These are phyloP conservation scores for Cydia pomonella DNA, from an alignment of 1,140 invertebrate species.

Conservation along the genomic window DNA sequence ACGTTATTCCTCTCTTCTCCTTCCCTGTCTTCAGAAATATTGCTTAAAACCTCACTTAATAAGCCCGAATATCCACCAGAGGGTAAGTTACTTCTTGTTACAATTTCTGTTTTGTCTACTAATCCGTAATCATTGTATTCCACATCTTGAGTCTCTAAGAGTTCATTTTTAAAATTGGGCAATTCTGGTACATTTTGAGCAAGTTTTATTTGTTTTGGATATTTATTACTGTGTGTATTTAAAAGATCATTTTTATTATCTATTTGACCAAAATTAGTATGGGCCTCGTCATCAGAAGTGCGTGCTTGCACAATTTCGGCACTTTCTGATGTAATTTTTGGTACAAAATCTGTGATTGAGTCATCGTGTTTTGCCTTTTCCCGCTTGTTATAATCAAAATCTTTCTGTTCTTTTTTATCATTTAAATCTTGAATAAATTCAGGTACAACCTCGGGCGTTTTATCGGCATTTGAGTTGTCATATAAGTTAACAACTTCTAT, in stretches of 20 bases:
- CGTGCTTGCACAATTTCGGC: background rate
- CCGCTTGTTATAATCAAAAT: background rate
- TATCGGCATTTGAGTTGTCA: background rate
- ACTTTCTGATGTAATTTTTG: background rate
- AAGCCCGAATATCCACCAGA: background rate
- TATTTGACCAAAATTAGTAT: background rate
- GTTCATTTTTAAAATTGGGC: background rate
- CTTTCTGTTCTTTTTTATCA: background rate
- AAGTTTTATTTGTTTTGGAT: background rate
- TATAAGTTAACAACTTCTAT: background rate
- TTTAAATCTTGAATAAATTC: background rate
- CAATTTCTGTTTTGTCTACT: background rate
- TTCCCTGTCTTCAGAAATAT: slow-evolving; percentile 7
- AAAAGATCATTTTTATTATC: background rate
- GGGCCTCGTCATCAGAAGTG: background rate
- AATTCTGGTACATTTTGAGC: background rate
- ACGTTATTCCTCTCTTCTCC: background rate
- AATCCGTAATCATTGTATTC: background rate
- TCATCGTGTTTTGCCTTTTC: background rate
- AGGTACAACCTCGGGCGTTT: background rate
- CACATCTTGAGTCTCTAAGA: background rate
- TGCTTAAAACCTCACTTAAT: background rate
- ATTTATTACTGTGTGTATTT: background rate
- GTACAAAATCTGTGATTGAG: background rate
- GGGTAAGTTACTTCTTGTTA: background rate